These are phyloP conservation scores for Hoplias malabaricus DNA, from an alignment of 2,113 vertebrate genomes.

Conservation along the genomic window DNA sequence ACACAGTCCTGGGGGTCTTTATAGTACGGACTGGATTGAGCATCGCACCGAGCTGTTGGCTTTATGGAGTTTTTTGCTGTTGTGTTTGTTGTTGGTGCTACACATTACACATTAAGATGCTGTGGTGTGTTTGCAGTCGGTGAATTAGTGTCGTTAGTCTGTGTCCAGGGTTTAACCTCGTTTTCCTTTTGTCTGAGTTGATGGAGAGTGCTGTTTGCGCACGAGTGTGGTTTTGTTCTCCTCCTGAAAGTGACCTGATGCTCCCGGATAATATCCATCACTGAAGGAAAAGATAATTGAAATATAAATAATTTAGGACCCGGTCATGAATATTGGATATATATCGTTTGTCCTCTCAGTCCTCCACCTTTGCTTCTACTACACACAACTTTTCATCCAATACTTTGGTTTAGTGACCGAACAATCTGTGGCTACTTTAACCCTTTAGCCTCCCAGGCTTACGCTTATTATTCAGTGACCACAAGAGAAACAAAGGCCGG, in stretches of 20 bases:
- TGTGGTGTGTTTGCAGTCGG: no score
- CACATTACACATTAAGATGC: no score
- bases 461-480: no score
- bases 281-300: slow-evolving; percentile 14
- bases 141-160: background rate
- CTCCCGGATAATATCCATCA: background rate
- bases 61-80: no score
- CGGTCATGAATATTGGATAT: slow-evolving; percentile 22
- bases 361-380: background rate
- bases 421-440: background rate
- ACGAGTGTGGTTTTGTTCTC: background rate
- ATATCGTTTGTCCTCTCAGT: background rate
- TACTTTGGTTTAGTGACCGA: background rate
- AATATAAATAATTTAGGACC: slow-evolving; percentile 30
- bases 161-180: background rate
- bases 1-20: no score
- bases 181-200: background rate
- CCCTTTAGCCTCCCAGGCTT: background rate
- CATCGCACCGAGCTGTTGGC: no score
- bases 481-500: no score
- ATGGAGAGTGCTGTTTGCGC: background rate
- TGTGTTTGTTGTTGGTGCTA: no score
- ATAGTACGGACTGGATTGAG: no score
- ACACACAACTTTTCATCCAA: background rate
- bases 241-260: background rate